These are phyloP conservation scores for Planococcus citri DNA, from an alignment of 1,140 invertebrate genomes.

Conservation along the genomic window DNA sequence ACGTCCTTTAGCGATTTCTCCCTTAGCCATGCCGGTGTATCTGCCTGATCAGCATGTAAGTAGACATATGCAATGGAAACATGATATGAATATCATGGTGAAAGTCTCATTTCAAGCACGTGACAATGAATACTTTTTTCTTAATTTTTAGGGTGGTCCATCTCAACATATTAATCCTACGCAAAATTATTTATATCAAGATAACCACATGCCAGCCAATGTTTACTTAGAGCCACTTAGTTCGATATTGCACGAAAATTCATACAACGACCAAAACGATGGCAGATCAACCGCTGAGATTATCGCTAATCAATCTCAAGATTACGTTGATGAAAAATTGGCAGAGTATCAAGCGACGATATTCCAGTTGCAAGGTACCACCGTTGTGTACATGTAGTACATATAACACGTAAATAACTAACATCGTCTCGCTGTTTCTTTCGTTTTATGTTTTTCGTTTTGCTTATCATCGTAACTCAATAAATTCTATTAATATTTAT, in stretches of 20 bases:
- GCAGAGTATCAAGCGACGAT: constrained; percentile 87
- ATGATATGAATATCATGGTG: not conserved
- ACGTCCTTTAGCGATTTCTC: constrained; percentile 42
- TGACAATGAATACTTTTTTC: no score
- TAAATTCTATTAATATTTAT: not conserved
- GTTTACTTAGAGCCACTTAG: constrained; percentile 53
- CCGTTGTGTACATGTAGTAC: not conserved
- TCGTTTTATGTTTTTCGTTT: not conserved
- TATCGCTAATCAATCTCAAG: constrained; percentile 82
- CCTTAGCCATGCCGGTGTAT: constrained; percentile 33
- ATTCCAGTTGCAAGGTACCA: constrained; percentile 67
- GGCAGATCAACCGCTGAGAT: constrained; percentile 78
- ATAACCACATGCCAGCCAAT: constrained; percentile 42
- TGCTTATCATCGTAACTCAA: not conserved
- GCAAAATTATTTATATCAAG: constrained; percentile 49
- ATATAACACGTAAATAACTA: not conserved
- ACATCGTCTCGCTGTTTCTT: not conserved
- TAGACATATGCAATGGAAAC: constrained; percentile 24
- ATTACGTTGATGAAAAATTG: constrained; percentile 85
- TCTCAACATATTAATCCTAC: constrained; percentile 44
- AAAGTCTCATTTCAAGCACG: no score
- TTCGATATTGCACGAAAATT: constrained; percentile 41
- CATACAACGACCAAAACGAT: constrained; percentile 35
- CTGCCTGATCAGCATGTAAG: constrained; percentile 21
- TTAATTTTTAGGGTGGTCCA: constrained; percentile 35